Evolutionary conservation across 2,113 vertebrate genomes (phyloP).

Genomic region (Chaetura pelagica): DNA sequence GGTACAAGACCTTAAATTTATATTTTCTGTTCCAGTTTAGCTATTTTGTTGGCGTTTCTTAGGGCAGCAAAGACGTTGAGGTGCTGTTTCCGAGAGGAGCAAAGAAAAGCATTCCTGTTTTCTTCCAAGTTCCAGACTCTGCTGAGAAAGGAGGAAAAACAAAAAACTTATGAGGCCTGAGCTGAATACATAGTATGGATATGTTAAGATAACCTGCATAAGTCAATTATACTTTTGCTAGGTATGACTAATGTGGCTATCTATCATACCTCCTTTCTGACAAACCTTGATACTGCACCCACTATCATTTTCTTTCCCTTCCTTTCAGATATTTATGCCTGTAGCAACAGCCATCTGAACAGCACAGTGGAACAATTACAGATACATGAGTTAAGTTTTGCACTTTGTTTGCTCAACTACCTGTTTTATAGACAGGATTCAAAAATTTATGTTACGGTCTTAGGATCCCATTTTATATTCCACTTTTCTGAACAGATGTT

Average conservation of each 20-base stretch:
- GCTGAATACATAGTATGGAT: not conserved
- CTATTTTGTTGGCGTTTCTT: not conserved
- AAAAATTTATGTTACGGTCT: slow-evolving; percentile 14
- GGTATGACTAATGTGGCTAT: not conserved
- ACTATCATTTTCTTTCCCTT: not conserved
- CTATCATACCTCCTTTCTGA: not conserved
- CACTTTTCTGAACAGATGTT: slow-evolving; percentile 64
- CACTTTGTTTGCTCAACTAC: not conserved
- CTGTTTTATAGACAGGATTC: not conserved
- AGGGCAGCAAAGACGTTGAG: not conserved
- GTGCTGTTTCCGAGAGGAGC: not conserved
- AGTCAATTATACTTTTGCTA: not conserved
- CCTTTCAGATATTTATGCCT: not conserved
- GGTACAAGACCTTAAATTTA: not conserved
- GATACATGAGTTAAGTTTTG: not conserved
- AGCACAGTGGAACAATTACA: not conserved
- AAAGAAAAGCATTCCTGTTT: not conserved
- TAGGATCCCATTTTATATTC: slow-evolving; percentile 43
- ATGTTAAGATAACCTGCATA: not conserved
- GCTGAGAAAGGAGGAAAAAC: not conserved
- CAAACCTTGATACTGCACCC: not conserved
- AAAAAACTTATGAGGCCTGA: not conserved
- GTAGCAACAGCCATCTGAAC: not conserved
- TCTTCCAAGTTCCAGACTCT: not conserved
- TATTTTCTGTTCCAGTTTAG: not conserved